Evolutionary conservation across 2,113 vertebrate species (phyloP).

Genomic region (Eudorcas thomsonii): DNA sequence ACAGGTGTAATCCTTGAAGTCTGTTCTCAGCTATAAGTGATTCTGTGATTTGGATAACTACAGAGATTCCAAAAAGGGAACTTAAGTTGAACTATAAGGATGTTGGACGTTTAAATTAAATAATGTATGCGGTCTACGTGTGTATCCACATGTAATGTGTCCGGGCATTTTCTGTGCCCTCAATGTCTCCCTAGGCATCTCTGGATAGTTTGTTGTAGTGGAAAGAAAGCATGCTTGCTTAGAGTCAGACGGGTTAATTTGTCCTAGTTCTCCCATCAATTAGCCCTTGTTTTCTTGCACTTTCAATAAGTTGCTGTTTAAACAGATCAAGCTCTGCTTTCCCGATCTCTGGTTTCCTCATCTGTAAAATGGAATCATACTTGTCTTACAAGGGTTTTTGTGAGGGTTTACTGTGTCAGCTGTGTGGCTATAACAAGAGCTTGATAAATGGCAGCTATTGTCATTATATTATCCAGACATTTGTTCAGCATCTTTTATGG

Average conservation of each 20-base stretch:
- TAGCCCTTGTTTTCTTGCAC: background rate
- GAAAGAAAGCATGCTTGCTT: background rate
- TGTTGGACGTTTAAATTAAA: background rate
- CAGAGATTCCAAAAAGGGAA: background rate
- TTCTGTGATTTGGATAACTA: slow-evolving; percentile 1
- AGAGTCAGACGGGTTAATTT: background rate
- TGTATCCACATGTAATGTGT: background rate
- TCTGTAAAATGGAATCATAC: background rate
- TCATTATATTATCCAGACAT: background rate
- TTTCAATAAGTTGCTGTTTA: background rate
- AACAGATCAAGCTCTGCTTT: background rate
- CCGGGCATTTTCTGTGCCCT: background rate
- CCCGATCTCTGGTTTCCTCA: background rate
- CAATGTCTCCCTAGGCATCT: background rate
- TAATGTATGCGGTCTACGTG: background rate
- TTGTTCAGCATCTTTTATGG: background rate
- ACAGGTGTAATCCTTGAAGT: background rate
- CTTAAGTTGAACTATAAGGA: background rate
- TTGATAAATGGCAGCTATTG: background rate
- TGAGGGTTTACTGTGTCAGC: background rate
- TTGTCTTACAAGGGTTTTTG: background rate
- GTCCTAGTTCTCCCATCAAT: background rate
- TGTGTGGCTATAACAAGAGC: background rate
- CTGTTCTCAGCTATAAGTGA: background rate
- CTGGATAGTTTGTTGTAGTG: background rate